Percentiles rank a stretch among this genome's conserved stretches.
These are phyloP conservation scores for Pseudomyrmex flavicornis DNA, from an alignment of 1,140 invertebrate genomes.

Conservation along the genomic window DNA sequence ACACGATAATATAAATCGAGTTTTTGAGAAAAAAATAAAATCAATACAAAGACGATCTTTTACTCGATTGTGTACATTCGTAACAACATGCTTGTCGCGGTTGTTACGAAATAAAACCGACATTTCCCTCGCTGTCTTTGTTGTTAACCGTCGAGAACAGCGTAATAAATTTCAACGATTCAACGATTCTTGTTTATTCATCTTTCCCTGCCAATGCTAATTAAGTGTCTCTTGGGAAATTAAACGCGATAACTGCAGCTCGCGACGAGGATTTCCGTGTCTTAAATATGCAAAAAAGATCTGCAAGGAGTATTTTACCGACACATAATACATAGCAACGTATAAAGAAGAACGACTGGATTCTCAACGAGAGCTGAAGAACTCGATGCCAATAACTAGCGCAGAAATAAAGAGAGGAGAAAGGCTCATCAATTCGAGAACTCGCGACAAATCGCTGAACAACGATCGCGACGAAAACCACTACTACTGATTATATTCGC, in stretches of 20 bases:
- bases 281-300: constrained; percentile 34
- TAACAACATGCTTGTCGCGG: too few relatives aligned
- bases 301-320: not conserved
- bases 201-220: constrained; percentile 14
- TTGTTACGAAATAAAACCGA: too few relatives aligned
- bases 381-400: constrained; percentile 18
- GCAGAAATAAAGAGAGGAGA: constrained; percentile 10
- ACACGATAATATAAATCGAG: too few relatives aligned
- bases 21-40: too few relatives aligned
- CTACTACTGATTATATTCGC: constrained; percentile 30
- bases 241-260: constrained; percentile 5
- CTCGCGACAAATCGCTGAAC: constrained; percentile 32
- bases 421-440: constrained; percentile 20
- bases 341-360: too few relatives aligned
- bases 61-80: too few relatives aligned
- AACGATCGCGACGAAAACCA: not conserved
- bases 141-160: too few relatives aligned
- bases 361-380: too few relatives aligned
- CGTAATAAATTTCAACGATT: too few relatives aligned
- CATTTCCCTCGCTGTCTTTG: too few relatives aligned
- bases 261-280: not conserved
- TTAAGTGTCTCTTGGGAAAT: constrained; percentile 13
- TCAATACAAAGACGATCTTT: too few relatives aligned
- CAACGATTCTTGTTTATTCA: not conserved
- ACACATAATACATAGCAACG: too few relatives aligned